Conservation (phyloP, 2,888 invertebrate species). For the Gisinianus flammeolus region DNA sequence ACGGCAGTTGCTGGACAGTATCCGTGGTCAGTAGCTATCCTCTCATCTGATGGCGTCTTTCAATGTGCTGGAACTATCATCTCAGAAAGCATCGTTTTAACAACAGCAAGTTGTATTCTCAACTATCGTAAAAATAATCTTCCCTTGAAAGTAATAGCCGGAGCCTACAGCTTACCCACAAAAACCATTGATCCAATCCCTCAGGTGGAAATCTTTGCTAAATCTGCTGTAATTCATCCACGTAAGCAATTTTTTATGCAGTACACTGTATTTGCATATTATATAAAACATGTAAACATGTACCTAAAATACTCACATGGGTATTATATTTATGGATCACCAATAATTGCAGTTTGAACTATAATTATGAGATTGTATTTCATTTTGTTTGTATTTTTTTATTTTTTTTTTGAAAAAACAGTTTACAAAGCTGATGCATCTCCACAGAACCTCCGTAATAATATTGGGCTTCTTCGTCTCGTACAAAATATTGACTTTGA, state of each 20-base stretch:
- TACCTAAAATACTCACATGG: too few species aligned
- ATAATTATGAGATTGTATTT: too few species aligned
- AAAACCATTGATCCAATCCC: constrained; percentile 23
- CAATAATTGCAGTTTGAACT: neutral
- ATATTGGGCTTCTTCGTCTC: constrained; percentile 40
- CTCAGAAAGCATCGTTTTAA: constrained; percentile 40
- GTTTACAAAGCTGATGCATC: neutral
- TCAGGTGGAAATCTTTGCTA: constrained; percentile 20
- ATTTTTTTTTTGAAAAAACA: constrained; percentile 11
- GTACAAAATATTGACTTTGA: constrained; percentile 38
- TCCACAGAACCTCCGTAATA: neutral
- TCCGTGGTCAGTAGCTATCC: constrained; percentile 27
- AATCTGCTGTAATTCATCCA: constrained; percentile 43
- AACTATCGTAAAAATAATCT: constrained; percentile 35
- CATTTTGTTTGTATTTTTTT: neutral
- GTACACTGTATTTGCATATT: neutral
- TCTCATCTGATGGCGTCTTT: constrained; percentile 27
- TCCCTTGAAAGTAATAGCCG: constrained; percentile 36
- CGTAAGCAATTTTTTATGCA: constrained; percentile 19
- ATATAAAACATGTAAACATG: too few species aligned
- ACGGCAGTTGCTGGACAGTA: constrained; percentile 13
- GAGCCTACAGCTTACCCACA: constrained; percentile 28
- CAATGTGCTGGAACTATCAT: constrained; percentile 36
- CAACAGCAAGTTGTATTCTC: constrained; percentile 42
- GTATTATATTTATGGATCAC: neutral